Conservation (phyloP, 1,140 invertebrate species). For the Ceratitis capitata region DNA sequence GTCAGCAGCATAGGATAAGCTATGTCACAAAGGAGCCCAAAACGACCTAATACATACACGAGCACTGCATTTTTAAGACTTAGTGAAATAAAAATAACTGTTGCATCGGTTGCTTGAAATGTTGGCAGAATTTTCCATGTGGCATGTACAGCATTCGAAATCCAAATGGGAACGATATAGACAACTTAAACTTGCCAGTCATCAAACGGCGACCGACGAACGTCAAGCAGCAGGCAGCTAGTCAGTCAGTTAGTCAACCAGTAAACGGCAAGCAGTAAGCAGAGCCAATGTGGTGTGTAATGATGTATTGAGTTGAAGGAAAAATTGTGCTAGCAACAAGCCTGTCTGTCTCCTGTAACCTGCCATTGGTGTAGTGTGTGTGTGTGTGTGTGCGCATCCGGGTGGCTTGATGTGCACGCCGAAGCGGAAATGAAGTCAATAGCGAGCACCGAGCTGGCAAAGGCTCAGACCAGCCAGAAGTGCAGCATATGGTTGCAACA, state of each 20-base stretch:
- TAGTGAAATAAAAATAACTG: not conserved
- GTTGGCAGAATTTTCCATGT: not conserved
- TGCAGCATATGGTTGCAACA: not conserved
- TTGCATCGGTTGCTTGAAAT: not conserved
- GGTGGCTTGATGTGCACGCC: constrained; percentile 16
- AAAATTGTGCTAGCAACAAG: not conserved
- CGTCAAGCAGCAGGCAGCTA: not conserved
- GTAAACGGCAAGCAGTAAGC: not conserved
- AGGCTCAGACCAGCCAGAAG: not conserved
- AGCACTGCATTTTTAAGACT: not conserved
- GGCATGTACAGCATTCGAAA: constrained; percentile 7
- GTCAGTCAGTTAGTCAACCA: not conserved
- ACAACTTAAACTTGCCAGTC: constrained; percentile 10
- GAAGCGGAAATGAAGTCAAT: constrained; percentile 30
- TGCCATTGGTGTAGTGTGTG: too few relatives aligned
- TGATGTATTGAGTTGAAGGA: not conserved
- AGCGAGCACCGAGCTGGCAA: not conserved
- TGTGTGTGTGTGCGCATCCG: too few relatives aligned
- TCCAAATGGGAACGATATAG: not conserved
- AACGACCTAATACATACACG: not conserved
- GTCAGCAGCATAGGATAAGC: not conserved
- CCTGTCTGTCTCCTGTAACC: not conserved
- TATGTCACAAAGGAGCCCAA: not conserved
- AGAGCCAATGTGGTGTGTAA: not conserved
- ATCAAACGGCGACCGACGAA: not conserved